Evolutionary conservation across 1,140 invertebrate genomes (phyloP).

Genomic region (Cataglyphis hispanica): DNA sequence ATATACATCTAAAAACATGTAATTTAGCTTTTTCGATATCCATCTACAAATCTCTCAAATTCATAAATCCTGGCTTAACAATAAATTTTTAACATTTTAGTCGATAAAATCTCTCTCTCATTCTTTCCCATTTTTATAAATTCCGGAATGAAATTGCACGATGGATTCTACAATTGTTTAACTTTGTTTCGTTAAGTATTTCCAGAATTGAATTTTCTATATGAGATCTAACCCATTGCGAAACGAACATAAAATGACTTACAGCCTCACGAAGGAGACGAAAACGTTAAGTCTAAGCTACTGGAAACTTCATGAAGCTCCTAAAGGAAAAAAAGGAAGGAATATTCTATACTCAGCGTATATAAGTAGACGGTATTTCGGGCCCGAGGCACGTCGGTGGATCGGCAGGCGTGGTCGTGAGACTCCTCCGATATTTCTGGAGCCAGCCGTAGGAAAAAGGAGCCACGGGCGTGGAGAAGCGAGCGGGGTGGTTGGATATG

Average conservation of each 20-base stretch:
- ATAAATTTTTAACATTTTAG: not conserved
- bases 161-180: not conserved
- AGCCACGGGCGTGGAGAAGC: conserved; percentile 63
- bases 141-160: not conserved
- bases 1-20: not conserved
- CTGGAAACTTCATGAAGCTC: conserved; percentile 51
- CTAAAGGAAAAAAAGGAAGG: conserved; percentile 38
- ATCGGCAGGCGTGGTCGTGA: conserved; percentile 73
- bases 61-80: not conserved
- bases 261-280: conserved; percentile 33
- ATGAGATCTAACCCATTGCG: conserved; percentile 5
- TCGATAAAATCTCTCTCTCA: not conserved
- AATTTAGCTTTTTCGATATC: conserved; percentile 8
- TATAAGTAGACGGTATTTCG: conserved; percentile 61
- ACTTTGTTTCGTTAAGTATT: not conserved
- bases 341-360: conserved; percentile 60
- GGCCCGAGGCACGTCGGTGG: conserved; percentile 55
- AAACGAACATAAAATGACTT: conserved; percentile 29
- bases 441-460: conserved; percentile 62
- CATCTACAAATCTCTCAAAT: not conserved
- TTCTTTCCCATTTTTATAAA: not conserved
- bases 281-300: conserved; percentile 51
- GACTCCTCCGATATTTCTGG: conserved; percentile 70
- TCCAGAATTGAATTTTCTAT: not conserved
- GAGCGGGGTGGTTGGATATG: conserved; percentile 32